Conservation (phyloP, 2,888 invertebrate genomes). For the Drosophila prostipennis region DNA sequence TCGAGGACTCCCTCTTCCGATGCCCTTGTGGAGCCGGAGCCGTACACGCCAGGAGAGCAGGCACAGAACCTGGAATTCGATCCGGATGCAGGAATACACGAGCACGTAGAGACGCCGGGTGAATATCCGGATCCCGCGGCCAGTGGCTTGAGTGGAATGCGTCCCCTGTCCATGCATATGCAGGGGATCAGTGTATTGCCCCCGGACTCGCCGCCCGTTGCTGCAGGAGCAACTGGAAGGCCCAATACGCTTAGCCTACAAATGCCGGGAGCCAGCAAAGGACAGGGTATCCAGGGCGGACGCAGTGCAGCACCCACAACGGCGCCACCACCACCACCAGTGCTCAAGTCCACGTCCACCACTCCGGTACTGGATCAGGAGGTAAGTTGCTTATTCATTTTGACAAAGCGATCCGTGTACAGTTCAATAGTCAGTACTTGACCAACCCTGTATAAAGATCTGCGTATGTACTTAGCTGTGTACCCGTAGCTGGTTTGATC, state of each 20-base stretch:
- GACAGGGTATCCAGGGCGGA: constrained; percentile 45
- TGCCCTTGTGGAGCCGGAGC: constrained; percentile 84
- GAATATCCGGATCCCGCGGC: constrained; percentile 91
- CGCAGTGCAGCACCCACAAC: constrained; percentile 79
- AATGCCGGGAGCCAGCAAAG: constrained; percentile 54
- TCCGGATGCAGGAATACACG: constrained; percentile 85
- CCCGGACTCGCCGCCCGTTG: constrained; percentile 83
- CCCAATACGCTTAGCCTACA: constrained; percentile 66
- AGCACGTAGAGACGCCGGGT: constrained; percentile 89
- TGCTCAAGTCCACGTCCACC: constrained; percentile 82
- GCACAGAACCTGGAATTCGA: constrained; percentile 86
- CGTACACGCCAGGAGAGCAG: constrained; percentile 84
- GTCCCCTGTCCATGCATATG: constrained; percentile 88
- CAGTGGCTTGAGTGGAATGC: constrained; percentile 91
- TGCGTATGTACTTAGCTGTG: constrained; percentile 41
- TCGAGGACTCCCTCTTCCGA: constrained; percentile 85
- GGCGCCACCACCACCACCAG: constrained; percentile 84
- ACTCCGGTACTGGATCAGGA: constrained; percentile 86
- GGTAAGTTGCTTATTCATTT: constrained; percentile 83
- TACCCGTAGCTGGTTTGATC: constrained; percentile 48
- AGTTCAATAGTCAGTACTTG: constrained; percentile 23
- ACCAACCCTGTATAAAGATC: constrained; percentile 42
- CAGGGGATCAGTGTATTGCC: constrained; percentile 86
- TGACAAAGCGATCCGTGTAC: constrained; percentile 27
- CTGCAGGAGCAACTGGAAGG: constrained; percentile 39